These are phyloP conservation scores for Cheilosia pagana DNA, from an alignment of 2,888 invertebrate genomes.

Conservation along the genomic window DNA sequence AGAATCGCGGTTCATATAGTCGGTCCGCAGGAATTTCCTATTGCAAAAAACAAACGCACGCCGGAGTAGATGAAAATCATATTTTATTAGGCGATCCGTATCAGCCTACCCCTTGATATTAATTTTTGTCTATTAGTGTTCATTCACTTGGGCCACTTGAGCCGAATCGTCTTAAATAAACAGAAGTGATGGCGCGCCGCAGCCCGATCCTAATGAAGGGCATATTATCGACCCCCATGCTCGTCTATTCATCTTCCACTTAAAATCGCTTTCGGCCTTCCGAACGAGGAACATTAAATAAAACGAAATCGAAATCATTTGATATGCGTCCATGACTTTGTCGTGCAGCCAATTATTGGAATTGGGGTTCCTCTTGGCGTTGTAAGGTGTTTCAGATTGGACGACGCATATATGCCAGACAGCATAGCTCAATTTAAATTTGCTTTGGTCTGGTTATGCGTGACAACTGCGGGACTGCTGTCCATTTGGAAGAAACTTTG, in stretches of 20 bases:
- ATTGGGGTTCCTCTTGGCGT: background rate
- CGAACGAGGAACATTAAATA: background rate
- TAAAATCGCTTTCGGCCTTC: constrained; percentile 8
- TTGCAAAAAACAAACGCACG: too few relatives aligned
- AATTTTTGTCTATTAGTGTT: background rate
- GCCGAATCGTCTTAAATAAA: constrained; percentile 1
- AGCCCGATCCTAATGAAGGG: background rate
- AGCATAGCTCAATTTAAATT: constrained; percentile 14
- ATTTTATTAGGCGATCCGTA: too few relatives aligned
- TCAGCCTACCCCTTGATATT: background rate
- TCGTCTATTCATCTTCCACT: background rate
- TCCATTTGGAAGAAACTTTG: constrained; percentile 15
- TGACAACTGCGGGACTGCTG: constrained; percentile 14
- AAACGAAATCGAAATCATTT: constrained; percentile 4
- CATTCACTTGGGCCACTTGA: background rate
- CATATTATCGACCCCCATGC: background rate
- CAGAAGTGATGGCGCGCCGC: background rate
- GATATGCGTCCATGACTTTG: background rate
- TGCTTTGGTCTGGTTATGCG: constrained; percentile 17
- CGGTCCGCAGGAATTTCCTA: too few relatives aligned
- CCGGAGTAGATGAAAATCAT: too few relatives aligned
- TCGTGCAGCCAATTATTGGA: background rate
- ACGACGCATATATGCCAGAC: constrained; percentile 14
- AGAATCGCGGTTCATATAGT: too few relatives aligned
- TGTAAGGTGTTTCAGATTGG: background rate